These are phyloP conservation scores for Taphrorychus bicolor DNA, from an alignment of 2,888 invertebrate species.

Conservation along the genomic window DNA sequence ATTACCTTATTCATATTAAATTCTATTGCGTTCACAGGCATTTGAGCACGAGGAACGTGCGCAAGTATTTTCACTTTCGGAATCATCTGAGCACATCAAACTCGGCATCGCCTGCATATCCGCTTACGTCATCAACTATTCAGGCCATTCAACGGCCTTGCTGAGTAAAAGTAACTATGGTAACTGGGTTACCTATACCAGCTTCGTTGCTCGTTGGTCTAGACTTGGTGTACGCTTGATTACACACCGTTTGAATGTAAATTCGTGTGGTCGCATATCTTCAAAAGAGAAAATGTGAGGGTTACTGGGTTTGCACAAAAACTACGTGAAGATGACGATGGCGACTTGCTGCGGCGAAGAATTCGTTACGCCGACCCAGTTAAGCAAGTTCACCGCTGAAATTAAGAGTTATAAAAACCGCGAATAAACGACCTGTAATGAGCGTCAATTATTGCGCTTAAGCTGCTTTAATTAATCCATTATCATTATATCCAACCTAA, in stretches of 20 bases:
- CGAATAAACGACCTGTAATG: constrained; percentile 9
- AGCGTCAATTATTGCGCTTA: constrained; percentile 16
- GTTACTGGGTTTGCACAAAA: background rate
- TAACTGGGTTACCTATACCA: constrained; percentile 15
- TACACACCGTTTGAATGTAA: constrained; percentile 5
- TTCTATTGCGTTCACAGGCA: background rate
- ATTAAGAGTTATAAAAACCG: constrained; percentile 5
- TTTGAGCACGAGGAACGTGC: constrained; percentile 10
- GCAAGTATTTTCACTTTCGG: constrained; percentile 10
- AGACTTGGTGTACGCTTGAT: constrained; percentile 1
- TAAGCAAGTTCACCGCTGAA: constrained; percentile 2
- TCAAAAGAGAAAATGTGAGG: constrained; percentile 1
- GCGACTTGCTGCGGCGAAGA: background rate
- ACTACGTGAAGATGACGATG: background rate
- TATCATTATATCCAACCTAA: background rate
- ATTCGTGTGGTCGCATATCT: background rate
- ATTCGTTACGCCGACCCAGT: constrained; percentile 4
- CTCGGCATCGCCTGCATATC: constrained; percentile 19
- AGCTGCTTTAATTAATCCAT: constrained; percentile 12
- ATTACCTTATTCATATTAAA: background rate
- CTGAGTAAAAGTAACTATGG: constrained; percentile 30
- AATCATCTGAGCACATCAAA: constrained; percentile 14
- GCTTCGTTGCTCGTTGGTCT: background rate
- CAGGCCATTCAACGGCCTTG: constrained; percentile 36
- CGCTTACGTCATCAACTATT: constrained; percentile 31